phyloP scores from a whole-genome alignment of 2,888 invertebrate species.

The Altica lythri region DNA sequence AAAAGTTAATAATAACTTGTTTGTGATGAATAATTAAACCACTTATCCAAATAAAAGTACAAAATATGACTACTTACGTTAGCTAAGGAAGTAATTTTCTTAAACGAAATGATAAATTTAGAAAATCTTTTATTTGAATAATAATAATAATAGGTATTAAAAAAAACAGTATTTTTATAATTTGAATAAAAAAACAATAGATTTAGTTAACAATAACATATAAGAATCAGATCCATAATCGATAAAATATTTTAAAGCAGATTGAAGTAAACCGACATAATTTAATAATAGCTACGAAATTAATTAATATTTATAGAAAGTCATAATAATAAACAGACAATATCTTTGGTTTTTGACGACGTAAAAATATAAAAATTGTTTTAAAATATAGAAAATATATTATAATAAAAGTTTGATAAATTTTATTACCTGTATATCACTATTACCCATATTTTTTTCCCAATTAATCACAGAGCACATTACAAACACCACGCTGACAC shows the following conservation, averaged over 20 bases:
- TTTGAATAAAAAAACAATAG: too few relatives aligned
- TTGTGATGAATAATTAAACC: too few relatives aligned
- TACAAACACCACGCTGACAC: conserved; percentile 64
- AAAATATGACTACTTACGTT: too few relatives aligned
- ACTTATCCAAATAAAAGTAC: too few relatives aligned
- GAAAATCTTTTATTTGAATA: too few relatives aligned
- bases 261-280: conserved; percentile 28
- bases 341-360: conserved; percentile 33
- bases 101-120: too few relatives aligned
- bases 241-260: conserved; percentile 28
- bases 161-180: too few relatives aligned
- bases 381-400: conserved; percentile 36
- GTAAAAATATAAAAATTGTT: conserved; percentile 40
- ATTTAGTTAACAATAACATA: too few relatives aligned
- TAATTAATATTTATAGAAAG: conserved; percentile 43
- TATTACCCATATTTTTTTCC: conserved; percentile 57
- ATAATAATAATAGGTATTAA: too few relatives aligned
- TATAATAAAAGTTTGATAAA: conserved; percentile 38
- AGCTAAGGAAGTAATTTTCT: too few relatives aligned
- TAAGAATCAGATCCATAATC: too few relatives aligned
- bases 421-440: conserved; percentile 57
- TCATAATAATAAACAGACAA: conserved; percentile 46
- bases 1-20: too few relatives aligned
- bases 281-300: conserved; percentile 36
- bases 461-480: conserved; percentile 53